Evolutionary conservation across 2,888 invertebrate species (phyloP).

Genomic region (Zootermopsis nevadensis): DNA sequence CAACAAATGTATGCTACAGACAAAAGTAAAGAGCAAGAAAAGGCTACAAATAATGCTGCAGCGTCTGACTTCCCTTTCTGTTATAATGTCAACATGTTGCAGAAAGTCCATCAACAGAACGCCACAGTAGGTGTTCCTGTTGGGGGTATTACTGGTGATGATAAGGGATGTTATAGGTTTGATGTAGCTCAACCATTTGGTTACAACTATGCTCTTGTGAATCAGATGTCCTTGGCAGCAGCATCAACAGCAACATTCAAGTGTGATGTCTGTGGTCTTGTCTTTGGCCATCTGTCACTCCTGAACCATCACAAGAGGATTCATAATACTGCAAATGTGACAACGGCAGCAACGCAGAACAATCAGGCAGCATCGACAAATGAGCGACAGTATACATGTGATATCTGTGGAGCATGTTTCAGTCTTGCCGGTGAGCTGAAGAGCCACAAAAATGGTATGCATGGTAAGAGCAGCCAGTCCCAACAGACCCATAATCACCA

Average conservation of each 20-base stretch:
- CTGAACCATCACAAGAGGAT: slow-evolving; percentile 89
- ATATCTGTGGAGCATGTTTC: slow-evolving; percentile 65
- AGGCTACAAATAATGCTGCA: slow-evolving; percentile 42
- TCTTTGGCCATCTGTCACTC: slow-evolving; percentile 84
- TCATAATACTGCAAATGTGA: slow-evolving; percentile 62
- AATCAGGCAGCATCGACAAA: slow-evolving; percentile 55
- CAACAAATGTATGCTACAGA: slow-evolving; percentile 47
- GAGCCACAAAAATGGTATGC: slow-evolving; percentile 65
- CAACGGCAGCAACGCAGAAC: slow-evolving; percentile 39
- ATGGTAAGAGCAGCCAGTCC: slow-evolving; percentile 56
- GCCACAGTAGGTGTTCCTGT: slow-evolving; percentile 61
- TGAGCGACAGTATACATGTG: slow-evolving; percentile 63
- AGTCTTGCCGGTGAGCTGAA: slow-evolving; percentile 64
- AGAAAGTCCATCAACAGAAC: slow-evolving; percentile 60
- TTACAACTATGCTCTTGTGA: slow-evolving; percentile 85
- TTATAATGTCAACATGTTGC: slow-evolving; percentile 66
- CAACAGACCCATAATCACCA: slow-evolving; percentile 40
- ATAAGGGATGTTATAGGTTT: slow-evolving; percentile 65
- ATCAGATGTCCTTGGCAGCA: slow-evolving; percentile 84
- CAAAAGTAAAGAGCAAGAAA: slow-evolving; percentile 47
- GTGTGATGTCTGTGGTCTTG: slow-evolving; percentile 87
- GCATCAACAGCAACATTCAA: slow-evolving; percentile 84
- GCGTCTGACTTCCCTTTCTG: slow-evolving; percentile 65
- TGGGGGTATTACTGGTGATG: slow-evolving; percentile 63
- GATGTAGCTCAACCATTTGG: slow-evolving; percentile 63